These are phyloP conservation scores for Spilosoma lubricipeda DNA, from an alignment of 2,888 invertebrate species.

Conservation along the genomic window DNA sequence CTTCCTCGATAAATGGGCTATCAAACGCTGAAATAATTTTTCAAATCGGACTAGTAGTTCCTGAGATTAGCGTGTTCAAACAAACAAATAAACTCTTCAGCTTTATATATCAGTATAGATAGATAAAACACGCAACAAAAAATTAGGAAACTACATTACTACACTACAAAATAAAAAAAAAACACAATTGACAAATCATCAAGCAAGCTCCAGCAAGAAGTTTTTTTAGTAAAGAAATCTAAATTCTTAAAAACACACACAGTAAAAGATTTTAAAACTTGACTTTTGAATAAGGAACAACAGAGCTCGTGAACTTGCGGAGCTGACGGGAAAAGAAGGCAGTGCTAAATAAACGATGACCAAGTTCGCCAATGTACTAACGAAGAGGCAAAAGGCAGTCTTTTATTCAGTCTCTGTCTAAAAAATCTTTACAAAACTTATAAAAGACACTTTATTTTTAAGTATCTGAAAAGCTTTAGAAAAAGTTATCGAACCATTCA, in stretches of 20 bases:
- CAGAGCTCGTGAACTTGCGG: slow-evolving; percentile 29
- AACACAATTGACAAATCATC: not conserved
- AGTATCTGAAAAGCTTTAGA: slow-evolving; percentile 12
- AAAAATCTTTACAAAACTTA: slow-evolving; percentile 19
- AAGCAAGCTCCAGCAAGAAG: not conserved
- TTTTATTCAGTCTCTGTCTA: slow-evolving; percentile 23
- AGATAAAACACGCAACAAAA: too few relatives aligned
- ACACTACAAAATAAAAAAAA: too few relatives aligned
- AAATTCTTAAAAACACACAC: slow-evolving; percentile 19
- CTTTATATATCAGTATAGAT: too few relatives aligned
- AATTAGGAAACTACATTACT: too few relatives aligned
- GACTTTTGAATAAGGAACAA: slow-evolving; percentile 31
- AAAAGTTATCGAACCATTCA: slow-evolving; percentile 13
- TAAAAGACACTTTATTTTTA: slow-evolving; percentile 1
- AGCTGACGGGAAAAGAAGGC: slow-evolving; percentile 27
- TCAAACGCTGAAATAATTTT: too few relatives aligned
- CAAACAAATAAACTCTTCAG: too few relatives aligned
- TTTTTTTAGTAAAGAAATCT: slow-evolving; percentile 22
- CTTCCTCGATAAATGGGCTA: too few relatives aligned
- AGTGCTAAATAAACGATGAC: slow-evolving; percentile 41
- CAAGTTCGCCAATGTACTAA: slow-evolving; percentile 28
- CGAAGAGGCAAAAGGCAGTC: slow-evolving; percentile 20
- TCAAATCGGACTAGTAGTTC: too few relatives aligned
- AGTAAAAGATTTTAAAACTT: slow-evolving; percentile 26
- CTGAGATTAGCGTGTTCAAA: too few relatives aligned